Base-by-base conservation (phyloP, 2,888 invertebrate genomes). In the Neoaliturus tenellus region DNA sequence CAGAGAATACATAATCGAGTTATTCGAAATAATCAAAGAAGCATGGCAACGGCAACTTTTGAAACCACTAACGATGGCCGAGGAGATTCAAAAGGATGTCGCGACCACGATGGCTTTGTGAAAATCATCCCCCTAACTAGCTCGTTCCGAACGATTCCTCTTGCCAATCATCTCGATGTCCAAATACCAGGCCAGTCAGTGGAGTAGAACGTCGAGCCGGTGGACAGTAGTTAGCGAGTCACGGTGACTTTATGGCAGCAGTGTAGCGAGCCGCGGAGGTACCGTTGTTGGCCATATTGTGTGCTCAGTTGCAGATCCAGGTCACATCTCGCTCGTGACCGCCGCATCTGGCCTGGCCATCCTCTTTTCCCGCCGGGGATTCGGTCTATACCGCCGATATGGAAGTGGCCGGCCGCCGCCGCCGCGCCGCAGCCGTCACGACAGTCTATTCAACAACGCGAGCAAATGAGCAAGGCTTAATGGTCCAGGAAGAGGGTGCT, bases 191-290 rank as follows among this genome's bases (percentile, higher is more conserved):
- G 6, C 62, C 12, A 62, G 51, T 51, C n/a, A n/a, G 44, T 44
- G 20, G 51, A 23, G 51, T 48, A 48, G 48, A 35, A 48, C 48
- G 51, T 48, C 8, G 48, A 35, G 17, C 48, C 5, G 48, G 48
- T 51, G 31, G 62, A 12, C 62, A 62, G 62, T 31, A 28, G 62
- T 62, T 62, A 31, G 62, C 62, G 5, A 62, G 62, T 62, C 62
- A 62, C 20, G 20, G 51, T 62, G 28, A 23, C 23, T 55, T 20
- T 55, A 55, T 23, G 55, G 55, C 55, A 55, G 55, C 48, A 48
- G 48, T 8, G 48, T 48, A 48, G 48, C 44, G 44, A 14, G 51
- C 20, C 20, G 51, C 51, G 2, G 44, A 44, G 44, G 44, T 51
- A 2, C 51, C 51, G 51, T 51, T 62, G 62, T 25, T 4, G 62